These are phyloP conservation scores for Dendrophyllia cribrosa DNA, from an alignment of 64 coral and sea anemone species.

Conservation along the genomic window DNA sequence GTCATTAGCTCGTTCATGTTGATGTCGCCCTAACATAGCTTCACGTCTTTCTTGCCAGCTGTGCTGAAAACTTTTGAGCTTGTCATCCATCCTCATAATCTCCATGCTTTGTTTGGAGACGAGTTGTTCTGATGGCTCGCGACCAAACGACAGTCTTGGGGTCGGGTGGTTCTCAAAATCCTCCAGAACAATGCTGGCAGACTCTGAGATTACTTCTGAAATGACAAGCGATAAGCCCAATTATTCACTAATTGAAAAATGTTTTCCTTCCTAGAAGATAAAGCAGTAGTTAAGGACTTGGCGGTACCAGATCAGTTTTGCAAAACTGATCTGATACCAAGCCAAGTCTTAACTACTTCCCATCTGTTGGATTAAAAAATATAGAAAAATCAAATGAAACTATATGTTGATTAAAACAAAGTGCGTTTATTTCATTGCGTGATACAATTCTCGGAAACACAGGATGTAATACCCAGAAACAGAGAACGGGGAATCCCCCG, in stretches of 20 bases:
- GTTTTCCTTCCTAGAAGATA: not conserved
- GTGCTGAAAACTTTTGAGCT: slow-evolving; percentile 38
- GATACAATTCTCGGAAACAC: no score
- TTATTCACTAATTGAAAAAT: not conserved
- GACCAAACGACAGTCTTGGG: slow-evolving; percentile 23
- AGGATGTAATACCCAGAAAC: no score
- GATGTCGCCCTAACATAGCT: slow-evolving; percentile 19
- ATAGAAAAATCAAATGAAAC: no score
- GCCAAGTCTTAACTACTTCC: no score
- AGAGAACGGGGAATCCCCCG: no score
- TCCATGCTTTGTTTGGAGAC: slow-evolving; percentile 63
- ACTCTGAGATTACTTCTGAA: not conserved
- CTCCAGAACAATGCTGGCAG: not conserved
- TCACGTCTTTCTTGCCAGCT: slow-evolving; percentile 37
- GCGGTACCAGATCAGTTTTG: no score
- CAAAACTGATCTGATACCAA: no score
- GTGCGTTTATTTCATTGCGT: no score
- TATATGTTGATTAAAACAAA: no score
- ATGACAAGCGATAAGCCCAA: no score
- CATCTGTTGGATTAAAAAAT: no score
- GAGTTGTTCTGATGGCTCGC: slow-evolving; percentile 50
- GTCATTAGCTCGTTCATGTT: slow-evolving; percentile 1
- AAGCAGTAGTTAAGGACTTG: not conserved
- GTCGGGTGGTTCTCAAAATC: slow-evolving; percentile 5
- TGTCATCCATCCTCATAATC: slow-evolving; percentile 57